phyloP scores from a whole-genome alignment of 2,888 invertebrate genomes.

The Asteroscopus sphinx region DNA sequence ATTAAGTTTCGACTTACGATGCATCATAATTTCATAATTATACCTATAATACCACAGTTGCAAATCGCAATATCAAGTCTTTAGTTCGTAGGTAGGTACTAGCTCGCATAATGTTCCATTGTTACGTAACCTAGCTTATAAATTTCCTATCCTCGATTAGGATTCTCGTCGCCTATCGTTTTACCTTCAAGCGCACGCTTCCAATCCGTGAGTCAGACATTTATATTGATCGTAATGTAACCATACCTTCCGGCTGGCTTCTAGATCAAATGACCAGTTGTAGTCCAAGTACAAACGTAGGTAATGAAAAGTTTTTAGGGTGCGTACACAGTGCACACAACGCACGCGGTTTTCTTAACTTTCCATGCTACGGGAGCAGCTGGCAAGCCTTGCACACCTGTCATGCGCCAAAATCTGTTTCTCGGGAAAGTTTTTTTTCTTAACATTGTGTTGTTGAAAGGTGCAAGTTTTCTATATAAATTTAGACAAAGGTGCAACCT shows the following conservation, averaged over 20 bases:
- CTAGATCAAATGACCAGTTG: constrained; percentile 57
- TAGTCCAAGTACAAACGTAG: constrained; percentile 33
- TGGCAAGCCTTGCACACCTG: not conserved
- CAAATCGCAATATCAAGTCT: constrained; percentile 3
- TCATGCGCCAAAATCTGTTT: not conserved
- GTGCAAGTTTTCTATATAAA: too few species aligned
- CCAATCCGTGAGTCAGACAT: constrained; percentile 44
- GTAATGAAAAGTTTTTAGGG: constrained; percentile 23
- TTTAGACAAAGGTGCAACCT: too few species aligned
- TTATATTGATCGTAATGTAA: constrained; percentile 54
- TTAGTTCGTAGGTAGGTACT: not conserved
- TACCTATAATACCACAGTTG: too few species aligned
- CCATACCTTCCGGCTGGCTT: constrained; percentile 52
- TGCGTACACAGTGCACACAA: constrained; percentile 3
- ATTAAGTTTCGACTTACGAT: constrained; percentile 11
- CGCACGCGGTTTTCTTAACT: not conserved
- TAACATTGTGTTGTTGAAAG: too few species aligned
- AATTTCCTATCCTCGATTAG: constrained; percentile 25
- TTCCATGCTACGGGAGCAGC: not conserved
- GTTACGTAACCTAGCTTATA: constrained; percentile 16
- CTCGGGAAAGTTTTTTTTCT: too few species aligned
- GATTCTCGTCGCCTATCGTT: constrained; percentile 23
- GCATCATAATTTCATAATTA: too few species aligned
- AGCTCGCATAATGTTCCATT: constrained; percentile 12
- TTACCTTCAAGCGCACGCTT: constrained; percentile 32